Conservation (phyloP, 2,113 vertebrate species). For the Aspidoscelis tigris region DNA sequence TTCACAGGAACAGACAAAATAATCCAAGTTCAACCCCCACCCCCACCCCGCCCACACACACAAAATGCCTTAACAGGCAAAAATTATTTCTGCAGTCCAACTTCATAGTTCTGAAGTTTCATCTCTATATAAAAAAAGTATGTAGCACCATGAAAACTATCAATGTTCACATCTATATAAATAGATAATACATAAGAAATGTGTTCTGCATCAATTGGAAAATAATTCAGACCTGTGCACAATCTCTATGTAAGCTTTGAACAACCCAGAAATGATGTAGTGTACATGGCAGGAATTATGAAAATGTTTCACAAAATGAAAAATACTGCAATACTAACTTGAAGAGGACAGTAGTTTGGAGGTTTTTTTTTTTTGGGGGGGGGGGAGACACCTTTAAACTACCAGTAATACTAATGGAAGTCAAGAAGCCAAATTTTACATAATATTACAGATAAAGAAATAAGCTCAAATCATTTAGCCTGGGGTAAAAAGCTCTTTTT, state of each 20-base stretch:
- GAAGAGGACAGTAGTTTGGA: too few relatives aligned
- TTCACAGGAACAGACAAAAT: constrained; percentile 28
- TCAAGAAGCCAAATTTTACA: background rate
- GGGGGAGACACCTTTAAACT: background rate
- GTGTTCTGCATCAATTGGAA: constrained; percentile 34
- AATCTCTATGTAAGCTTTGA: constrained; percentile 28
- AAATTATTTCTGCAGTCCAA: constrained; percentile 19
- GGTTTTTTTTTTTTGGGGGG: background rate
- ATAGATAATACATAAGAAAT: constrained; percentile 65
- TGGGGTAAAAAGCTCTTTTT: background rate
- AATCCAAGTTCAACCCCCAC: background rate
- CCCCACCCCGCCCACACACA: too few relatives aligned
- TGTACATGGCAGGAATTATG: background rate
- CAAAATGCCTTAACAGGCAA: constrained; percentile 24
- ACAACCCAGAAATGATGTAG: constrained; percentile 24
- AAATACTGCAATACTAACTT: background rate
- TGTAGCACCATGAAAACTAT: constrained; percentile 62
- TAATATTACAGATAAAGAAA: background rate
- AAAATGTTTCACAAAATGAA: constrained; percentile 35
- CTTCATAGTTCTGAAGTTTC: constrained; percentile 25
- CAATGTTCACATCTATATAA: constrained; percentile 63
- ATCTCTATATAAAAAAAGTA: background rate
- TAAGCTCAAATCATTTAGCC: background rate
- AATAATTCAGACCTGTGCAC: constrained; percentile 32
- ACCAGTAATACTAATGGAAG: background rate